phyloP scores from a whole-genome alignment of 2,888 invertebrate genomes.

The Spodoptera picta region DNA sequence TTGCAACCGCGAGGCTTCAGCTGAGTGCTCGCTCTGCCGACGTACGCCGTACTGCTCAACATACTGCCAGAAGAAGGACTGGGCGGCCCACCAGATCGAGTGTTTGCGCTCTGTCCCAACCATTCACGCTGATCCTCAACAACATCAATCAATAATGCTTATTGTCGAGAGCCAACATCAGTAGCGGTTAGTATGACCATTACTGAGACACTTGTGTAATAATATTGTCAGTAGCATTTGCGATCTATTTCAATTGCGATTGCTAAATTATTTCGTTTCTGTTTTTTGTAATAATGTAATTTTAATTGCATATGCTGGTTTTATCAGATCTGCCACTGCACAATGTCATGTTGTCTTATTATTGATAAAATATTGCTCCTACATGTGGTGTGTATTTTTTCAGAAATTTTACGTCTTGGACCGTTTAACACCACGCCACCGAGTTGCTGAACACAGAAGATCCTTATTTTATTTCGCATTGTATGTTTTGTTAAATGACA shows the following conservation, averaged over 20 bases:
- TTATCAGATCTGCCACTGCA: background rate
- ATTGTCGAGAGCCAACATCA: conserved; percentile 93
- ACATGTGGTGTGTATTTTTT: conserved; percentile 2
- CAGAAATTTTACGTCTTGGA: conserved; percentile 17
- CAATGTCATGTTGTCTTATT: background rate
- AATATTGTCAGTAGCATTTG: background rate
- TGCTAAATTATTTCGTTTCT: background rate
- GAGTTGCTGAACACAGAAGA: conserved; percentile 21
- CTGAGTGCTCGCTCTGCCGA: conserved; percentile 95
- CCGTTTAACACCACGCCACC: conserved; percentile 9
- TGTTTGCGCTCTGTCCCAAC: conserved; percentile 92
- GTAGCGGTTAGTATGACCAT: conserved; percentile 67
- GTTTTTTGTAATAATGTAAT: background rate
- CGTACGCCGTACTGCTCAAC: conserved; percentile 96
- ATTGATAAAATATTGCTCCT: background rate
- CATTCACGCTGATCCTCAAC: conserved; percentile 79
- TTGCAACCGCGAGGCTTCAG: conserved; percentile 95
- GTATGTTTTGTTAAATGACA: no score
- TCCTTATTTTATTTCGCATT: conserved; percentile 38
- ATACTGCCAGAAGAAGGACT: conserved; percentile 96
- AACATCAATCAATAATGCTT: conserved; percentile 94
- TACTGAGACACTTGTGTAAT: background rate
- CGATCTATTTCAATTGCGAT: background rate
- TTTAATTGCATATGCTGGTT: background rate
- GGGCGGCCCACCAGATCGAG: conserved; percentile 95